Percentiles rank a stretch among this genome's conserved stretches.
Conservation (phyloP, 2,113 vertebrate species). For the Takifugu flavidus region DNA sequence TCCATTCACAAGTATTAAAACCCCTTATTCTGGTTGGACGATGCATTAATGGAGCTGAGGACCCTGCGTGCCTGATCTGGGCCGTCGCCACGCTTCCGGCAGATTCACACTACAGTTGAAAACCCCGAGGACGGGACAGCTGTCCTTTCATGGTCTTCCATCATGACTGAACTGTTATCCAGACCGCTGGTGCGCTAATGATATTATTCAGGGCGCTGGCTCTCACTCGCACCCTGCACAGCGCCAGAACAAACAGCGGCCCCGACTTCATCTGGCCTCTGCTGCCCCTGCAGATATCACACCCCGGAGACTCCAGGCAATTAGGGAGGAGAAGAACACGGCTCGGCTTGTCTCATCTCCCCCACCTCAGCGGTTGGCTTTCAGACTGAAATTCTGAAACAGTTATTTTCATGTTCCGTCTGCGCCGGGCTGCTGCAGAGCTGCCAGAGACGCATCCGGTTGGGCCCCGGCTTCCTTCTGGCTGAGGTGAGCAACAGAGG, state of each 20-base stretch:
- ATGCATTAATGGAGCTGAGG: no score
- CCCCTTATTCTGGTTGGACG: no score
- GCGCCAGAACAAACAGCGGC: slow-evolving; percentile 58
- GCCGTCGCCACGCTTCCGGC: no score
- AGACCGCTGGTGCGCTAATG: slow-evolving; percentile 61
- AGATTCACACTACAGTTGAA: no score
- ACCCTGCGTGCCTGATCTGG: no score
- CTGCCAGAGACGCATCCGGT: no score
- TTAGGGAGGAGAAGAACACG: slow-evolving; percentile 58
- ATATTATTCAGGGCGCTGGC: slow-evolving; percentile 62
- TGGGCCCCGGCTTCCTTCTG: no score
- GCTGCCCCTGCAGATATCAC: slow-evolving; percentile 46
- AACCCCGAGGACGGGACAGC: slow-evolving; percentile 33
- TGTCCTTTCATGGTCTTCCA: slow-evolving; percentile 43
- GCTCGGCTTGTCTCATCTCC: slow-evolving; percentile 42
- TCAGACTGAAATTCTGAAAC: neutral
- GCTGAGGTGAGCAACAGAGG: no score
- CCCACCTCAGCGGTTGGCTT: slow-evolving; percentile 41
- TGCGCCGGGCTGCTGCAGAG: slow-evolving; percentile 1
- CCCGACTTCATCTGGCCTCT: slow-evolving; percentile 59
- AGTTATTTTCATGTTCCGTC: slow-evolving; percentile 5
- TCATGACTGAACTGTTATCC: slow-evolving; percentile 47
- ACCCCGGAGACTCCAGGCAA: slow-evolving; percentile 66
- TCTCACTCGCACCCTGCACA: slow-evolving; percentile 64
- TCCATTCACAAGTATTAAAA: no score